phyloP scores from a whole-genome alignment of 2,797 vertebrate genomes.

The Urophycis tenuis region DNA sequence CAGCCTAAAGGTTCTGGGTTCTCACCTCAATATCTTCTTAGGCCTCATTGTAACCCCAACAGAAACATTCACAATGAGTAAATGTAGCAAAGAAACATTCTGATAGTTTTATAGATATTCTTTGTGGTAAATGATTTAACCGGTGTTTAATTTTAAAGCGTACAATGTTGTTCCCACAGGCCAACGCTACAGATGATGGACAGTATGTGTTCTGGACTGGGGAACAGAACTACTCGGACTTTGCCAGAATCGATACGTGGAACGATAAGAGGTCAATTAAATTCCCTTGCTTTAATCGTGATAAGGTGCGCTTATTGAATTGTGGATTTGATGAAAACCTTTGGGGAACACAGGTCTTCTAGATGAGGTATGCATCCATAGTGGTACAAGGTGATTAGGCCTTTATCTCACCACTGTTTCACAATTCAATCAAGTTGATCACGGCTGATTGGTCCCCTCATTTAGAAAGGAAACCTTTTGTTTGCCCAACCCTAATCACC shows the following conservation, averaged over 20 bases:
- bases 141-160: not conserved
- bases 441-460: not conserved
- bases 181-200: conserved; percentile 84
- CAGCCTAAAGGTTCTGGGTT: not conserved
- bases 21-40: no score
- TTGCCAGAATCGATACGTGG: conserved; percentile 84
- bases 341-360: conserved; percentile 2
- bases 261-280: conserved; percentile 76
- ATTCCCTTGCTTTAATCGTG: not conserved
- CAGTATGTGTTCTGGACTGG: conserved; percentile 87
- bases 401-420: conserved; percentile 5
- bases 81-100: not conserved
- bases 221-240: conserved; percentile 78
- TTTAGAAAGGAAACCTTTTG: not conserved
- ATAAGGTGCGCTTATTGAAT: not conserved
- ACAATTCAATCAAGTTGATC: not conserved
- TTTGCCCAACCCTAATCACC: not conserved
- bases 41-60: not conserved
- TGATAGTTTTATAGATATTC: not conserved
- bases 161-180: conserved; percentile 61
- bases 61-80: not conserved
- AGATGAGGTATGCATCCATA: not conserved
- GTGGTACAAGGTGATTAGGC: conserved; percentile 1
- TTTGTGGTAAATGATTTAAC: not conserved
- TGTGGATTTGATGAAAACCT: not conserved